A percentile compares a stretch with the other conserved stretches of the same genome.
phyloP scores from a whole-genome alignment of 2,888 invertebrate genomes.

The Apotomis betuletana region DNA sequence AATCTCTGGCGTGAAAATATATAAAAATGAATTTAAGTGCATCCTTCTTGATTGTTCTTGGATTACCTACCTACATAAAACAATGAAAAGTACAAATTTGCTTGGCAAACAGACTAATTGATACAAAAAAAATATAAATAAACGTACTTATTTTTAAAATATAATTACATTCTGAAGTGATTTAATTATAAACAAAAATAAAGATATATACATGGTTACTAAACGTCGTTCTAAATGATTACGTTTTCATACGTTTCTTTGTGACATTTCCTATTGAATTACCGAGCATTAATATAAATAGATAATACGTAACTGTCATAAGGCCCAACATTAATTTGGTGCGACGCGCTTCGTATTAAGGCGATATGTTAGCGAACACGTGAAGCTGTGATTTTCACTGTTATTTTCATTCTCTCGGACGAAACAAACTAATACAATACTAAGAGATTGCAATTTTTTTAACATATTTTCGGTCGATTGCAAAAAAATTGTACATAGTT shows the following conservation, averaged over 20 bases:
- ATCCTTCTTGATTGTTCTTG: too few relatives aligned
- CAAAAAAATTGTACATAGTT: too few relatives aligned
- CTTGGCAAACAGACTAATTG: conserved; percentile 16
- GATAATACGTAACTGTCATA: conserved; percentile 1
- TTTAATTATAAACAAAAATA: neutral
- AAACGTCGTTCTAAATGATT: conserved; percentile 9
- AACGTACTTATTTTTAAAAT: neutral
- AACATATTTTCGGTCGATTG: neutral
- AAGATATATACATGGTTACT: neutral
- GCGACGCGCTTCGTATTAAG: neutral
- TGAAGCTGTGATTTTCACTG: too few relatives aligned
- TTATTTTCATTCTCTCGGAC: too few relatives aligned
- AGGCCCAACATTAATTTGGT: conserved; percentile 13
- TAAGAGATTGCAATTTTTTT: too few relatives aligned
- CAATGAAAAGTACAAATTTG: neutral
- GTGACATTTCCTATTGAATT: conserved; percentile 9
- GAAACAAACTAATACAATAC: too few relatives aligned
- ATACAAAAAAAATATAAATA: neutral
- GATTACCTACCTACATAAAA: too few relatives aligned
- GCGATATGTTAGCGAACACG: too few relatives aligned
- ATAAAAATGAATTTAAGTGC: too few relatives aligned
- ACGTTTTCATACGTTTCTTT: neutral
- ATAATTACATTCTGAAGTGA: neutral
- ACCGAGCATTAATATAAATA: neutral
- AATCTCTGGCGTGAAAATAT: too few relatives aligned